Conservation (phyloP, 2,888 invertebrate genomes). For the Baronia brevicornis region DNA sequence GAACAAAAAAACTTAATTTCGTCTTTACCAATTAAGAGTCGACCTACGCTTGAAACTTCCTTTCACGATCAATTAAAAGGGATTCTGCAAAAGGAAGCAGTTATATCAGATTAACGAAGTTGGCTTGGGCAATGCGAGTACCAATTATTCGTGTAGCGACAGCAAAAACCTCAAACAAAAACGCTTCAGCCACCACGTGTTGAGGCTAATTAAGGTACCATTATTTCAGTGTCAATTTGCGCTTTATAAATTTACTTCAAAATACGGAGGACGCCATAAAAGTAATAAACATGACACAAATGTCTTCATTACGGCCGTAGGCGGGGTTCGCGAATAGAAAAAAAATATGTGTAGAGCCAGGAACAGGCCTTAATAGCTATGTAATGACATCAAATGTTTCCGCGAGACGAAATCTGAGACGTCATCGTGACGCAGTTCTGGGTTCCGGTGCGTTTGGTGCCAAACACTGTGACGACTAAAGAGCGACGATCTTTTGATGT, state of each 20-base stretch:
- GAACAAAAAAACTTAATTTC: conserved; percentile 1
- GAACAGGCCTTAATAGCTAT: conserved; percentile 60
- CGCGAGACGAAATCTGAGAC: conserved; percentile 55
- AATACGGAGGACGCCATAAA: conserved; percentile 67
- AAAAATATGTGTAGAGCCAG: conserved; percentile 55
- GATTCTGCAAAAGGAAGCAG: conserved; percentile 15
- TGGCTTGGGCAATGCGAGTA: conserved; percentile 14
- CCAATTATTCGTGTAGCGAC: conserved; percentile 4
- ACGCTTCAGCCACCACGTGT: conserved; percentile 36
- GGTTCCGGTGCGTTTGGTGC: conserved; percentile 37
- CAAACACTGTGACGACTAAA: conserved; percentile 30
- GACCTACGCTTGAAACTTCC: conserved; percentile 10
- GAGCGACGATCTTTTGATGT: conserved; percentile 15
- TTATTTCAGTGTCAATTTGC: conserved; percentile 65
- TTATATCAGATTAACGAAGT: conserved; percentile 17
- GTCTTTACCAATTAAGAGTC: conserved; percentile 11
- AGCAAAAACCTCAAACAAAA: conserved; percentile 21
- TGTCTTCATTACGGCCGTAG: conserved; percentile 66
- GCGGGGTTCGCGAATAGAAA: conserved; percentile 60
- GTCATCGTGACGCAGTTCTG: conserved; percentile 46
- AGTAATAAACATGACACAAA: conserved; percentile 72
- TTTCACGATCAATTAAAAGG: conserved; percentile 16
- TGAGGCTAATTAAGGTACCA: conserved; percentile 49
- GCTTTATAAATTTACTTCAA: conserved; percentile 65
- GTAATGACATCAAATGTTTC: conserved; percentile 64